Evolutionary conservation across 2,113 vertebrate genomes (phyloP), one percentile per base, ranked within the genome.

Genomic region (Nothocercus nigrocapillus): DNA sequence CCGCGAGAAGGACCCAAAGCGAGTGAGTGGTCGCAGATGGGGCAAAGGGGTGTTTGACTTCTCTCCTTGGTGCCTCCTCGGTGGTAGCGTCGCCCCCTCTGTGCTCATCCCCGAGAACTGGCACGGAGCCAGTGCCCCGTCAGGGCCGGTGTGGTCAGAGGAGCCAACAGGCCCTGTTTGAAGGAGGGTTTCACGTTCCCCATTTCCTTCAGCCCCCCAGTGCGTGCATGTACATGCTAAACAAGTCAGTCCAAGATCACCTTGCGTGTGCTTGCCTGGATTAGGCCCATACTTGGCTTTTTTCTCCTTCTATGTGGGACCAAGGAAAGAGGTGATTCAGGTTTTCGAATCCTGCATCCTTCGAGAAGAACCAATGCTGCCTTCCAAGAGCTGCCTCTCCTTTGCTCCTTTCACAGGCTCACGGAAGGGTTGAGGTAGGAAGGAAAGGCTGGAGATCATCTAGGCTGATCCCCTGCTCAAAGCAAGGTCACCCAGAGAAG

Each of bases 101-200:
- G 62, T 78, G 73, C 53, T 92, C 7, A 0, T 13, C 16, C 86
- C 93, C 59, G 32, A 45, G 81, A 62, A 38, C 16, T 85, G 86
- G 93, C 90, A 76, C 9, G 44, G 73, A 91, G 81, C 40, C 66
- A 42, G 74, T 49, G 40, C 61, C 69, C 22, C 76, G 75, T 84
- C 34, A 89, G 54, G 76, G 77, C 70, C 73, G 11, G 58, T 90
- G 68, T 78, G 70, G n/a, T 63, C 44, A 59, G 62, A 49, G 25
- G 19, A 93, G 85, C 82, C 51, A 86, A 88, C 28, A 38, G 73
- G 28, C 34, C 11, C 82, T 64, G 73, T 92, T 95, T 56, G 28
- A 68, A 64, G 62, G 30, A 20, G 13, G 16, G 25, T 32, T 38
- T 59, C 1, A 1, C 32, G 34, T 79, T 92, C 85, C 22, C 19